These are phyloP conservation scores for Busseola fusca DNA, from an alignment of 2,888 invertebrate species.

Conservation along the genomic window DNA sequence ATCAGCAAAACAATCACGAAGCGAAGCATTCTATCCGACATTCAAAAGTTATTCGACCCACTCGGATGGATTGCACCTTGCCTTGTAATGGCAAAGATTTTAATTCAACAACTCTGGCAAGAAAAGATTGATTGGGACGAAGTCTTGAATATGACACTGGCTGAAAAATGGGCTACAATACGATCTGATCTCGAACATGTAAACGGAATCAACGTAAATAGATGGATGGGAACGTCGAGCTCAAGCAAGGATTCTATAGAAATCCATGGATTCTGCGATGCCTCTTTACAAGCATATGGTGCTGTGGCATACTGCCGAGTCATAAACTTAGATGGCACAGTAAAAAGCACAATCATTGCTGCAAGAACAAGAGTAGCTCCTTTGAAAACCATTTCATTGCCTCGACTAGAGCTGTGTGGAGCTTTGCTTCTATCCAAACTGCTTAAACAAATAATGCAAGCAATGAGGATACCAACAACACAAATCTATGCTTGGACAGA, in stretches of 20 bases:
- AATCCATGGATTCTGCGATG: neutral
- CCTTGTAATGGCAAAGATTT: constrained; percentile 30
- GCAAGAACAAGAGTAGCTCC: constrained; percentile 23
- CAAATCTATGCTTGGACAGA: constrained; percentile 56
- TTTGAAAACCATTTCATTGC: constrained; percentile 13
- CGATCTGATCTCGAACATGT: neutral
- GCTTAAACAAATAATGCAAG: too few relatives aligned
- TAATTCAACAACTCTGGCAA: constrained; percentile 51
- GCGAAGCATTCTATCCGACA: constrained; percentile 33
- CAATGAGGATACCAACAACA: too few relatives aligned
- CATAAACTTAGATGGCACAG: neutral
- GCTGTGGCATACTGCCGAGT: neutral
- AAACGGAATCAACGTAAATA: neutral
- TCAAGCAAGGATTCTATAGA: neutral
- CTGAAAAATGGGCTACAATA: constrained; percentile 4
- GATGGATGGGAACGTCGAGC: neutral
- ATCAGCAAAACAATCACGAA: constrained; percentile 25
- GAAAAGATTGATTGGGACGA: constrained; percentile 45
- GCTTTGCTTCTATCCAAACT: too few relatives aligned
- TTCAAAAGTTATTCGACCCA: constrained; percentile 42
- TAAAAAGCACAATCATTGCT: constrained; percentile 5
- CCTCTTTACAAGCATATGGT: neutral
- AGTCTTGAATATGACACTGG: constrained; percentile 2
- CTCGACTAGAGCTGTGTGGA: too few relatives aligned
- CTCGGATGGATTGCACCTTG: constrained; percentile 46